Evolutionary conservation across 92 coral and sea anemone species (phyloP).

Genomic region (Meandrina meandrites): DNA sequence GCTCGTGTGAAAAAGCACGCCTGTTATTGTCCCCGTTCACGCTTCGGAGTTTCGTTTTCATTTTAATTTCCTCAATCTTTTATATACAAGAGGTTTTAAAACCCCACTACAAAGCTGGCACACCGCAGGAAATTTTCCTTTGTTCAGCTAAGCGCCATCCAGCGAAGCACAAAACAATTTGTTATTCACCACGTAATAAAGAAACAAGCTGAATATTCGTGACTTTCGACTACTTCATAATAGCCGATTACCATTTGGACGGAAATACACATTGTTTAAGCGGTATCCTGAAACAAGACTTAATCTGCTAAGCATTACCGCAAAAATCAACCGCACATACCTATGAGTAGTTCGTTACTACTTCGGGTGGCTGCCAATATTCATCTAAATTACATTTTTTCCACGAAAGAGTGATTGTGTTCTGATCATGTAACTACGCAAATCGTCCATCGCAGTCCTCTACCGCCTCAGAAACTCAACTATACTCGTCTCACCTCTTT

Average conservation of each 20-base stretch:
- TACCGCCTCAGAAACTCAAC: not conserved
- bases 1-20: not conserved
- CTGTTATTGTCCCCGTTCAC: not conserved
- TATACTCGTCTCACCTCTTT: not conserved
- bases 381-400: not conserved
- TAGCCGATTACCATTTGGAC: conserved; percentile 13
- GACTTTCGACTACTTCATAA: not conserved
- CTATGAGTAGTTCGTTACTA: not conserved
- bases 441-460: not conserved
- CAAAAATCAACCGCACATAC: not conserved
- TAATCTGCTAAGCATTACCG: conserved; percentile 32
- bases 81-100: conserved; percentile 1
- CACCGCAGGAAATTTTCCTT: conserved; percentile 19
- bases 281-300: conserved; percentile 18
- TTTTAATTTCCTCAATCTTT: conserved; percentile 6
- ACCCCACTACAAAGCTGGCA: not conserved
- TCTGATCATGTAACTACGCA: not conserved
- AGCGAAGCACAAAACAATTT: not conserved
- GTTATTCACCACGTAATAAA: not conserved
- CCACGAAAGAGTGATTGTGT: not conserved
- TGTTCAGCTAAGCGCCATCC: conserved; percentile 17
- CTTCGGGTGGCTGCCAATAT: not conserved
- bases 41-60: not conserved
- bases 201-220: conserved; percentile 27
- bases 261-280: conserved; percentile 16